These are phyloP conservation scores for Poeciliopsis infans DNA, from an alignment of 2,797 vertebrate species.

Conservation along the genomic window DNA sequence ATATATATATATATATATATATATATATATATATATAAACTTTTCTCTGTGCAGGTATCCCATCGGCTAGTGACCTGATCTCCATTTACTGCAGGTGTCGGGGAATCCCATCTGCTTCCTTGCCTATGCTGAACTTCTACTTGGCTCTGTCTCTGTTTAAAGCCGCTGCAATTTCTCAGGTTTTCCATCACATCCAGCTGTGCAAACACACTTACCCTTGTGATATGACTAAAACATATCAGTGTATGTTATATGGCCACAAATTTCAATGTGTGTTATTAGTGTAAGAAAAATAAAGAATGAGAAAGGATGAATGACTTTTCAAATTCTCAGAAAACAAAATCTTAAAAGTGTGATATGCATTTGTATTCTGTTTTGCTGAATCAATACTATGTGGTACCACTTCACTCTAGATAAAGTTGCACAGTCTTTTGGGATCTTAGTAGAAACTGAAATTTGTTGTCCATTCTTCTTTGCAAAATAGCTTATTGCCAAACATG, in stretches of 20 bases:
- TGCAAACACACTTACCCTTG: neutral
- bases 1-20: too few species aligned
- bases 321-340: neutral
- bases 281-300: neutral
- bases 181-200: slow-evolving; percentile 53
- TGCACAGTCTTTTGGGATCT: neutral
- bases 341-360: neutral
- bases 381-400: too few species aligned
- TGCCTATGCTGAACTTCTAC: slow-evolving; percentile 88
- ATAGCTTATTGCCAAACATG: neutral
- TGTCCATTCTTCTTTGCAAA: neutral
- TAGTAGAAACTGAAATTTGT: neutral
- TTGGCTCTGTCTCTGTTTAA: slow-evolving; percentile 90
- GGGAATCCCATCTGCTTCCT: slow-evolving; percentile 64
- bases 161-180: slow-evolving; percentile 90
- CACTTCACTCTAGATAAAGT: neutral
- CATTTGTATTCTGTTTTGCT: neutral
- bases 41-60: slow-evolving; percentile 78
- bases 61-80: slow-evolving; percentile 82
- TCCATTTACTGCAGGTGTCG: slow-evolving; percentile 85
- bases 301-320: neutral
- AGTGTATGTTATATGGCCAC: neutral
- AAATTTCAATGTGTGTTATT: neutral
- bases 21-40: too few species aligned
- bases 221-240: neutral